A percentile compares a stretch with the other conserved stretches of the same genome.
phyloP scores from a whole-genome alignment of 2,113 vertebrate genomes.

The Eretmochelys imbricata region DNA sequence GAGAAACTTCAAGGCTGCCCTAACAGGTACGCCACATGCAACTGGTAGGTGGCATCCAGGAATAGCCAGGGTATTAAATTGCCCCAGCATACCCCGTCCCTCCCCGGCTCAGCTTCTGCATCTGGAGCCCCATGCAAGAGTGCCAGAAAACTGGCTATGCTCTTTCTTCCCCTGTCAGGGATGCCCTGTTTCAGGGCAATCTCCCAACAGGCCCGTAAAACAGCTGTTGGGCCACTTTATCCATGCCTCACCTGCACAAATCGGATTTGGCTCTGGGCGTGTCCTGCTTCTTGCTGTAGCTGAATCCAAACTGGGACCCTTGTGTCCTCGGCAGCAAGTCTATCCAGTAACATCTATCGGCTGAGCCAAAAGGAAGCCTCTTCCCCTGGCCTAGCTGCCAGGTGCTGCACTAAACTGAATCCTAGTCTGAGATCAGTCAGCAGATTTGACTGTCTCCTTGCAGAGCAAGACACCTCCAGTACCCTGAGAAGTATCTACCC shows the following conservation, averaged over 20 bases:
- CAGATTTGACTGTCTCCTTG: not conserved
- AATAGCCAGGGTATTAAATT: not conserved
- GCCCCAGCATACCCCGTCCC: not conserved
- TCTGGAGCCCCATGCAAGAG: not conserved
- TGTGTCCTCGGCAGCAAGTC: too few species aligned
- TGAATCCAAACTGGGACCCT: accelerated
- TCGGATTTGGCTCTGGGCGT: accelerated
- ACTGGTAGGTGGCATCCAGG: not conserved
- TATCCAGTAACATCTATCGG: accelerated
- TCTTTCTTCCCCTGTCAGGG: not conserved
- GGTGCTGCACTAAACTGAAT: not conserved
- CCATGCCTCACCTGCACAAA: not conserved
- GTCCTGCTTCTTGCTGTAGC: not conserved
- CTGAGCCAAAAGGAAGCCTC: not conserved
- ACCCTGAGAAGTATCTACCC: not conserved
- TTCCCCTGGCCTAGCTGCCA: not conserved
- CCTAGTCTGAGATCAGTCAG: not conserved
- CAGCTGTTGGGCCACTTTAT: not conserved
- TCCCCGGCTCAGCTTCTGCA: not conserved
- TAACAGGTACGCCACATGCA: accelerated
- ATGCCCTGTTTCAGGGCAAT: not conserved
- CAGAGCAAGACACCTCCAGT: accelerated
- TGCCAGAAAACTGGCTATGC: not conserved
- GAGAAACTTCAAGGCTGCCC: accelerated
- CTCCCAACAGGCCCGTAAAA: not conserved